Evolutionary conservation across 2,113 vertebrate species (phyloP).

Genomic region (Oreochromis tanganicae): DNA sequence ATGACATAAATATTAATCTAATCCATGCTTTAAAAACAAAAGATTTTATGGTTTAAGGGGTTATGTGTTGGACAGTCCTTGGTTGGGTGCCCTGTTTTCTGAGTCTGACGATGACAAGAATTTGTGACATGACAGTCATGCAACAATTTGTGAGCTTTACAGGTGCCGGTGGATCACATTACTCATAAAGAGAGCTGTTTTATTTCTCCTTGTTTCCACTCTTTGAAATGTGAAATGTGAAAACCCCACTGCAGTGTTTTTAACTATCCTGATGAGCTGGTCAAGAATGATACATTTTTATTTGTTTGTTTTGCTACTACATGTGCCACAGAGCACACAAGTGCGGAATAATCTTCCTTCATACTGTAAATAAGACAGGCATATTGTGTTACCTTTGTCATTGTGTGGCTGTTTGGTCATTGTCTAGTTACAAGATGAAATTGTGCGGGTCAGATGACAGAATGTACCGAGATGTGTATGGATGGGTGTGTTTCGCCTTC

Average conservation of each 20-base stretch:
- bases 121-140: neutral
- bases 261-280: neutral
- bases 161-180: neutral
- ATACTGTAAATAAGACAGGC: neutral
- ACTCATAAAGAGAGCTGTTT: neutral
- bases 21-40: neutral
- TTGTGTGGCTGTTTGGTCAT: neutral
- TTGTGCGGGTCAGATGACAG: conserved; percentile 28
- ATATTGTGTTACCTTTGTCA: neutral
- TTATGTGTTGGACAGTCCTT: neutral
- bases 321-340: neutral
- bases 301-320: neutral
- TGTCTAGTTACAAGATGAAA: conserved; percentile 36
- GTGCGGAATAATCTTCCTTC: neutral
- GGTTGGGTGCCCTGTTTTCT: neutral
- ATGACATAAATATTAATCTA: neutral
- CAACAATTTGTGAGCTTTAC: neutral
- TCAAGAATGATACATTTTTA: neutral
- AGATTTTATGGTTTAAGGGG: neutral
- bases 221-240: neutral
- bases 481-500: neutral
- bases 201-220: neutral
- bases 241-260: neutral
- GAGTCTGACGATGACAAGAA: neutral
- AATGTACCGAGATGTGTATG: neutral